Evolutionary conservation across 2,113 vertebrate genomes (phyloP).

Genomic region (Polypterus senegalus): DNA sequence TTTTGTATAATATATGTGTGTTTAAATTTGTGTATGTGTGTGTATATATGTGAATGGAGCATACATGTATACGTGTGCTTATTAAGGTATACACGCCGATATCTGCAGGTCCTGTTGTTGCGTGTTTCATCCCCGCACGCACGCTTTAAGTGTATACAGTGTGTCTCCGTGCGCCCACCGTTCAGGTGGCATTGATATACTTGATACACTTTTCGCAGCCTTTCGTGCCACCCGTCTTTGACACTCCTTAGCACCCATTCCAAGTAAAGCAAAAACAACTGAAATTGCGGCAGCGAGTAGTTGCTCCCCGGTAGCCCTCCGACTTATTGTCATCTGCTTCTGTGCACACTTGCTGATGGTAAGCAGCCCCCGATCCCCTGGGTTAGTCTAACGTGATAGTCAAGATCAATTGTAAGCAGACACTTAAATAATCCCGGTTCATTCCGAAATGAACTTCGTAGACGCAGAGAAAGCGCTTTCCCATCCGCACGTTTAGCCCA

Average conservation of each 20-base stretch:
- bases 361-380: slow-evolving; percentile 25
- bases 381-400: slow-evolving; percentile 7
- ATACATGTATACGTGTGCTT: no score
- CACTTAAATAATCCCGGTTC: background rate
- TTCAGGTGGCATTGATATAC: slow-evolving; percentile 1
- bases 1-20: no score
- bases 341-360: background rate
- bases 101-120: no score
- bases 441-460: slow-evolving; percentile 6
- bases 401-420: background rate
- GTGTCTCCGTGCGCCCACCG: slow-evolving; percentile 28
- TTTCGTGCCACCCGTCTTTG: slow-evolving; percentile 26
- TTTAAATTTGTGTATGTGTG: no score
- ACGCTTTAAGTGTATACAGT: slow-evolving; percentile 35
- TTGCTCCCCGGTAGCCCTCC: no score
- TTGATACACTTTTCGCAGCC: background rate
- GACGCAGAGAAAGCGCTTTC: slow-evolving; percentile 5
- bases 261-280: slow-evolving; percentile 22
- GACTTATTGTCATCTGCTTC: slow-evolving; percentile 20
- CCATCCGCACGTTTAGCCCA: slow-evolving; percentile 1
- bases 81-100: no score
- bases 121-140: no score
- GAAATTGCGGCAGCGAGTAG: no score
- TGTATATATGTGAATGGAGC: no score
- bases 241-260: slow-evolving; percentile 36